Evolutionary conservation across 2,888 invertebrate species (phyloP), one percentile per base, ranked within the genome.

Genomic region (Gerris lacustris): DNA sequence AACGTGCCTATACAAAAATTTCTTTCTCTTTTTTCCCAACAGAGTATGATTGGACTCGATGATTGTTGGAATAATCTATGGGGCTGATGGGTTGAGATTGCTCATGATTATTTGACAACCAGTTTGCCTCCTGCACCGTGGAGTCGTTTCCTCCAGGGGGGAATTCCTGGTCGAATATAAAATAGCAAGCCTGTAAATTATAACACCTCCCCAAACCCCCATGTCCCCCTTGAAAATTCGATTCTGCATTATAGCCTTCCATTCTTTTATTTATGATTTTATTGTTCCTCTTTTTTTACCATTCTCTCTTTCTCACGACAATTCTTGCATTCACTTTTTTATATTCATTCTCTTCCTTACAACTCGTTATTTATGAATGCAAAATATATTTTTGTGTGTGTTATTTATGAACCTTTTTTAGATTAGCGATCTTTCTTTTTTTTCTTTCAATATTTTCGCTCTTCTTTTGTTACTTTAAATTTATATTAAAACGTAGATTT

Each of bases 251-350:
- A 55, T 55, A 15, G 55, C 55, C 5, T 55, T 15, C 55, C 11
- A 9, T 15, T 55, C 55, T 55, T 55, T 55, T 55, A 55, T 55
- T 55, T 55, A 55, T 55, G 55, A 55, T 55, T 55, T 55, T 55
- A 55, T 55, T 55, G 55, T 55, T 55, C 55, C 15, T 5, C 15
- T 15, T 55, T 55, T 15, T 31, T 31, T 31, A 31, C 31, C 31
- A 2, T 31, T 55, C 55, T 55, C 55, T 55, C 55, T 55, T 55
- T 55, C 55, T 55, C 55, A 55, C 55, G 55, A 55, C 31, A 31
- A 31, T 31, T 31, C 31, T 55, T 55, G 9, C 15, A 55, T 55
- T 55, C 55, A 9, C 55, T 55, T 11, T 55, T 55, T 55, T 15
- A 2, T 55, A 55, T 55, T 31, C 31, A 31, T 31, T 31, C 31